Evolutionary conservation across 2,797 vertebrate genomes (phyloP).

Genomic region (Periparus ater): DNA sequence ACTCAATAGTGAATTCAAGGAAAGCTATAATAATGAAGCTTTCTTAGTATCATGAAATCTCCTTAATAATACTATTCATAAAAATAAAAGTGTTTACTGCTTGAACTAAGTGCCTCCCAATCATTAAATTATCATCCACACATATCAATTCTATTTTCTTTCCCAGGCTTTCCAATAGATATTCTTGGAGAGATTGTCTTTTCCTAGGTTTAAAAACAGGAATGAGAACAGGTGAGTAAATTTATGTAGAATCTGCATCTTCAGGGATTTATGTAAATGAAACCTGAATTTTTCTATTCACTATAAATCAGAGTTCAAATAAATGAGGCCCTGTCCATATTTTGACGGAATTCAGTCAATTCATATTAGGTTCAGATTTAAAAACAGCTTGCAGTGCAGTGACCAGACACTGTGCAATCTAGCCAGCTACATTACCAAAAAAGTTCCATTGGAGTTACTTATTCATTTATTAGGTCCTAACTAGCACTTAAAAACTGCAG

Average conservation of each 20-base stretch:
- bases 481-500: neutral
- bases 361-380: neutral
- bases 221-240: neutral
- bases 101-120: neutral
- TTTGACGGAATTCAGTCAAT: conserved; percentile 27
- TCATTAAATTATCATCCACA: neutral
- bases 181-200: neutral
- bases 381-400: conserved; percentile 22
- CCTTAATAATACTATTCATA: neutral
- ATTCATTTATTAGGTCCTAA: neutral
- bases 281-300: conserved; percentile 26
- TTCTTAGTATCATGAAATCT: conserved; percentile 10
- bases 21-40: conserved; percentile 6
- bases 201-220: conserved; percentile 4
- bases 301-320: conserved; percentile 25
- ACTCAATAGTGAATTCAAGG: conserved; percentile 11
- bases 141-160: neutral
- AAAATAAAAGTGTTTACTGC: neutral
- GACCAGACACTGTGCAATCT: neutral
- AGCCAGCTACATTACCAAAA: neutral
- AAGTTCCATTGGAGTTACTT: neutral
- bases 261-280: neutral
- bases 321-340: neutral
- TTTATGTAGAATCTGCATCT: neutral
- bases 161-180: neutral